Evolutionary conservation across 2,888 invertebrate species (phyloP), one percentile per base, ranked within the genome.

Genomic region (Orthosia incerta): DNA sequence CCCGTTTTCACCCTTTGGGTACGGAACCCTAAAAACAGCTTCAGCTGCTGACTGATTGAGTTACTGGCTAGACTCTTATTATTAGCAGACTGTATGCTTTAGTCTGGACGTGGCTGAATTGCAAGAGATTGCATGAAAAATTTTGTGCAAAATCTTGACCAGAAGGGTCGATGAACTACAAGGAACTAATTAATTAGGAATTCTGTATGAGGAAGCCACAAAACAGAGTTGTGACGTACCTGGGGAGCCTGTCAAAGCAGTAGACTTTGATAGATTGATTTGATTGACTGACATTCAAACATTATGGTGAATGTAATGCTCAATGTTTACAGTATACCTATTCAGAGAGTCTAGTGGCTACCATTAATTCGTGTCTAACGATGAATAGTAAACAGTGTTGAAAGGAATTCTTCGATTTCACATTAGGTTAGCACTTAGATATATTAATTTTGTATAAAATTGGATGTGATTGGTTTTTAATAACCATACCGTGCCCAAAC

Each of bases 251-350:
- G 55, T 64, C 65, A 76, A 80, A 80, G 75, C 80, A 55, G 13
- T 9, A 45, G 57, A 75, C 59, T 50, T 74, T 63, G 65, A 80
- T 77, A 80, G 66, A 63, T 65, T 46, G 63, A 50, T 50, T 45
- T 80, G 76, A 78, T 46, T 63, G 81, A 74, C 76, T 23, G 53
- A 9, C 23, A 48, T 61, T 51, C 20, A 80, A 77, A 77, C 66
- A 77, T 62, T 13, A 53, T 45, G 51, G 13, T 16, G 50, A 64
- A 59, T 79, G 48, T 5, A 16, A 50, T 13, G 15, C 51, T 56
- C 11, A n/a, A 57, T 65, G 80, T 80, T 77, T 72, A 59, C 62
- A 26, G 61, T 65, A 26, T 39, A 31, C 5, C 39, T 15, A 39
- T 26, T 26, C 55, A 46, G 23, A 3, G 51, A 78, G 72, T 75